phyloP scores from a whole-genome alignment of 1,140 invertebrate genomes.

The Aphelinus atriplicis region DNA sequence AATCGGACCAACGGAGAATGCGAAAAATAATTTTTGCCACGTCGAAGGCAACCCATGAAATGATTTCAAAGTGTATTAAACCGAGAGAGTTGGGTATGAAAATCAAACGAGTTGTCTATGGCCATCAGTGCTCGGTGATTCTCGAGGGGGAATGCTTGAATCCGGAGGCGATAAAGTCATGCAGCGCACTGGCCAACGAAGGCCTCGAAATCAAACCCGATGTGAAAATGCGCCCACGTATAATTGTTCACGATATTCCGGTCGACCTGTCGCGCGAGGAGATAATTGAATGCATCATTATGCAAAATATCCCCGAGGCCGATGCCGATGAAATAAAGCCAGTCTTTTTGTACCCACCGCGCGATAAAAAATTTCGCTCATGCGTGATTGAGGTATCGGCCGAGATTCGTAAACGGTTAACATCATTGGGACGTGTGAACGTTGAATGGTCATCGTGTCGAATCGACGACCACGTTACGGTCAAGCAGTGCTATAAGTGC shows the following conservation, averaged over 20 bases:
- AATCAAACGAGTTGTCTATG: not conserved
- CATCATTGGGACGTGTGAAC: not conserved
- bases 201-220: slow-evolving; percentile 15
- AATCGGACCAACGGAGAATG: too few species aligned
- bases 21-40: too few species aligned
- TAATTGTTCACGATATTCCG: slow-evolving; percentile 1
- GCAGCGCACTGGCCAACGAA: too few species aligned
- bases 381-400: too few species aligned
- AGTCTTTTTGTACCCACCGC: not conserved
- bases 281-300: not conserved
- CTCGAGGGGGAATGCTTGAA: too few species aligned
- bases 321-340: not conserved
- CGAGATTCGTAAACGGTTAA: too few species aligned
- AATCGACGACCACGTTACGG: not conserved
- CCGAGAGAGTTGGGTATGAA: too few species aligned
- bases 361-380: not conserved
- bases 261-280: not conserved
- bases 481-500: slow-evolving; percentile 13
- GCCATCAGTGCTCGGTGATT: not conserved
- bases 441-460: not conserved
- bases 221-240: not conserved
- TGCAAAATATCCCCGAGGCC: not conserved
- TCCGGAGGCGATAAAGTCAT: too few species aligned
- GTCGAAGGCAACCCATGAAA: too few species aligned
- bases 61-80: too few species aligned